Conservation (phyloP, 2,113 vertebrate genomes). For the Grus americana region DNA sequence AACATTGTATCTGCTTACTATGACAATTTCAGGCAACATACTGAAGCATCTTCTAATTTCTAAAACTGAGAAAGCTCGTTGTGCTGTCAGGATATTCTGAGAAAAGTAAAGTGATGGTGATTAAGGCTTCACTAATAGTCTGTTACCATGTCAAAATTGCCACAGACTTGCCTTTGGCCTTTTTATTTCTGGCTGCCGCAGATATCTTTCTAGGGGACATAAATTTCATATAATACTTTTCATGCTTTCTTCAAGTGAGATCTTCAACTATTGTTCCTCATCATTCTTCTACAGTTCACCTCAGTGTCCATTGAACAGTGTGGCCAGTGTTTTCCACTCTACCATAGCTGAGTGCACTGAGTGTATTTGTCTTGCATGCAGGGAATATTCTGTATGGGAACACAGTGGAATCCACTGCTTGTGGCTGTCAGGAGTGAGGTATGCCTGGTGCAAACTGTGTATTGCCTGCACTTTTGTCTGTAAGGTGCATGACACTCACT, state of each 20-base stretch:
- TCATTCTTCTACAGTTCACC: not conserved
- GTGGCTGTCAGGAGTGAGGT: not conserved
- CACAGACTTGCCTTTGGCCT: not conserved
- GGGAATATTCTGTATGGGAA: not conserved
- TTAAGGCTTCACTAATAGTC: not conserved
- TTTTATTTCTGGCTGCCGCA: not conserved
- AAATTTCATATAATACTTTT: not conserved
- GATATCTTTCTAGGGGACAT: not conserved
- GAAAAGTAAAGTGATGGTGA: not conserved
- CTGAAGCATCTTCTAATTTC: not conserved
- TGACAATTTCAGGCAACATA: not conserved
- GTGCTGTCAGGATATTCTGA: not conserved
- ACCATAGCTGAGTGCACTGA: fast-evolving
- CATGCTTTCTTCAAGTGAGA: not conserved
- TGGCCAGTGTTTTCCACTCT: not conserved
- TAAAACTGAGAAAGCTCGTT: not conserved
- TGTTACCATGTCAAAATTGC: not conserved
- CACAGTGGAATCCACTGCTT: too few relatives aligned
- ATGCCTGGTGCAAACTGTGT: not conserved
- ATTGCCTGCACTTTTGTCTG: fast-evolving
- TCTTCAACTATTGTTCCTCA: fast-evolving
- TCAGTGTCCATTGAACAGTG: not conserved
- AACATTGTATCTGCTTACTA: not conserved
- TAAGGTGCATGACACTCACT: not conserved
- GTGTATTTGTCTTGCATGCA: fast-evolving